These are phyloP conservation scores for Drosophila incognita DNA, from an alignment of 2,888 invertebrate genomes.

Conservation along the genomic window DNA sequence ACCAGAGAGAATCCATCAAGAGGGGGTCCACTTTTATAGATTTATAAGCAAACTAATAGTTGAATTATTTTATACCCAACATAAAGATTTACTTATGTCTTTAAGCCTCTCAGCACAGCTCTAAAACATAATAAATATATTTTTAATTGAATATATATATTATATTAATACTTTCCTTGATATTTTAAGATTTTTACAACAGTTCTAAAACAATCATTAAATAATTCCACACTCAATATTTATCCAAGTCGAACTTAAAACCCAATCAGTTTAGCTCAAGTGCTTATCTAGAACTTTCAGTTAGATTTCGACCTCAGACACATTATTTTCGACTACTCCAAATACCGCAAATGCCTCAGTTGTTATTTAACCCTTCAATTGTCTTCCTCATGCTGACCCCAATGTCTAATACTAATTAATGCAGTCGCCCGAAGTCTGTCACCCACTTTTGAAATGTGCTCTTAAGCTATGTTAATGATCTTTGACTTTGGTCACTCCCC, in stretches of 20 bases:
- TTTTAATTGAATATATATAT: too few species aligned
- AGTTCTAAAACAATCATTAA: neutral
- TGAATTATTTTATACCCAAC: neutral
- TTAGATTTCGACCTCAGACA: neutral
- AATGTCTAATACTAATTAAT: neutral
- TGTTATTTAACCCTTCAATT: neutral
- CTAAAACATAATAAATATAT: neutral
- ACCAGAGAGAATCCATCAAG: neutral
- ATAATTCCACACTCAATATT: neutral
- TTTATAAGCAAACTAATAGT: neutral
- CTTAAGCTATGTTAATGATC: slow-evolving; percentile 40
- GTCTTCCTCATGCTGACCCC: slow-evolving; percentile 16
- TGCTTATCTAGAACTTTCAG: neutral
- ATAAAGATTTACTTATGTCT: neutral
- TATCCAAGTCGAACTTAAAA: neutral
- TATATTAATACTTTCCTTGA: neutral
- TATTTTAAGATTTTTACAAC: neutral
- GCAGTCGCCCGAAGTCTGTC: neutral
- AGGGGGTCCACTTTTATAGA: neutral
- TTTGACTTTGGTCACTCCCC: slow-evolving; percentile 19
- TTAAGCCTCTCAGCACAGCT: neutral
- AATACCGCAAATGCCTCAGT: neutral
- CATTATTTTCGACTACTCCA: neutral
- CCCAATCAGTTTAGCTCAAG: neutral
- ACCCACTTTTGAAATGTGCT: slow-evolving; percentile 1